These are phyloP conservation scores for Drosophila virilis DNA, from an alignment of 1,140 invertebrate genomes.

Conservation along the genomic window DNA sequence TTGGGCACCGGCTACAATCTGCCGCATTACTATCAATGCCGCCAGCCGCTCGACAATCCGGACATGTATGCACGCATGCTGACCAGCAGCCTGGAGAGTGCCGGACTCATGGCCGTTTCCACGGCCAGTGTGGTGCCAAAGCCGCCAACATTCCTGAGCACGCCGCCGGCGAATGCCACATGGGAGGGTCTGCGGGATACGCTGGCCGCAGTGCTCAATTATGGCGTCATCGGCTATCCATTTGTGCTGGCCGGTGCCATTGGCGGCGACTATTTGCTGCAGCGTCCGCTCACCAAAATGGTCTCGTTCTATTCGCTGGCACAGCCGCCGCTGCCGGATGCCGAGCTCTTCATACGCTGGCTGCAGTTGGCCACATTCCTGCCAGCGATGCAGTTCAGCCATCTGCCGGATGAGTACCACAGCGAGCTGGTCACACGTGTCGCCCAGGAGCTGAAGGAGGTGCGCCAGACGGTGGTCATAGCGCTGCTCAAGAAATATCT, in stretches of 20 bases:
- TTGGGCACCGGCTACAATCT: slow-evolving; percentile 94
- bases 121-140: slow-evolving; percentile 92
- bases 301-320: slow-evolving; percentile 76
- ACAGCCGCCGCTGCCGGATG: slow-evolving; percentile 87
- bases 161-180: slow-evolving; percentile 93
- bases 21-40: slow-evolving; percentile 93
- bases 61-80: slow-evolving; percentile 92
- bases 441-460: slow-evolving; percentile 89
- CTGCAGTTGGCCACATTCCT: slow-evolving; percentile 96
- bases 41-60: slow-evolving; percentile 89
- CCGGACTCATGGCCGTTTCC: slow-evolving; percentile 92
- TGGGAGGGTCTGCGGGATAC: slow-evolving; percentile 95
- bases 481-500: slow-evolving; percentile 91
- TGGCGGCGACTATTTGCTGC: slow-evolving; percentile 89
- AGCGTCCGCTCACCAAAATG: slow-evolving; percentile 73
- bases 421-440: slow-evolving; percentile 90
- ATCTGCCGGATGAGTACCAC: slow-evolving; percentile 94
- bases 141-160: slow-evolving; percentile 93
- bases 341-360: slow-evolving; percentile 97
- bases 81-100: slow-evolving; percentile 87
- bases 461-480: slow-evolving; percentile 91
- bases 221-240: slow-evolving; percentile 94
- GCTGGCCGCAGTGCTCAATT: slow-evolving; percentile 88
- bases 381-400: slow-evolving; percentile 95
- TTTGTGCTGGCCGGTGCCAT: slow-evolving; percentile 97